These are phyloP conservation scores for Pseudeuparius sepicola DNA, from an alignment of 2,888 invertebrate species.

Conservation along the genomic window DNA sequence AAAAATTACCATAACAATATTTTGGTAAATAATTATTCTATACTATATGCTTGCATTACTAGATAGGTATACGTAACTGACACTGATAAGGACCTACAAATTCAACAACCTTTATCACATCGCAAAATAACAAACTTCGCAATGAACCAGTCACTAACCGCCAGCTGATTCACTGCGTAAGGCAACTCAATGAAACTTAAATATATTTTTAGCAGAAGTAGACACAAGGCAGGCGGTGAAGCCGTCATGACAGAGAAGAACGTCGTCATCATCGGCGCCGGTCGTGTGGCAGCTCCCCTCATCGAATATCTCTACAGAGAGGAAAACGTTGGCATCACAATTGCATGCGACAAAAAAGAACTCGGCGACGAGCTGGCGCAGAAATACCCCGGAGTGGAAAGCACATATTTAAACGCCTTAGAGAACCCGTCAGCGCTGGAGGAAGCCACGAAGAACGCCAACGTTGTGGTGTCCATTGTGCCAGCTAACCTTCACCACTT, in stretches of 20 bases:
- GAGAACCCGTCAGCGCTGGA: slow-evolving; percentile 61
- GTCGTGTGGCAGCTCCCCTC: slow-evolving; percentile 81
- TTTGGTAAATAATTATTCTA: too few relatives aligned
- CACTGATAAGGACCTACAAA: too few relatives aligned
- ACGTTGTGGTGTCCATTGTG: slow-evolving; percentile 77
- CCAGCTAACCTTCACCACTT: slow-evolving; percentile 85
- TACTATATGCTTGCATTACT: too few relatives aligned
- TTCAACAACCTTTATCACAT: too few relatives aligned
- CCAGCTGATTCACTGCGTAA: too few relatives aligned
- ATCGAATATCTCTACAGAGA: slow-evolving; percentile 89
- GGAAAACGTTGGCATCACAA: slow-evolving; percentile 67
- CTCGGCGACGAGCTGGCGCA: slow-evolving; percentile 78
- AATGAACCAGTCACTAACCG: too few relatives aligned
- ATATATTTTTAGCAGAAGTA: slow-evolving; percentile 30
- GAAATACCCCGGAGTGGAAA: slow-evolving; percentile 65
- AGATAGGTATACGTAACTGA: too few relatives aligned
- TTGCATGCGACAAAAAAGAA: slow-evolving; percentile 59
- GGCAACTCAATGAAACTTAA: too few relatives aligned
- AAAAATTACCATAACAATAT: too few relatives aligned
- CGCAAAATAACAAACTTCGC: too few relatives aligned
- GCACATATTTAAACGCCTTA: slow-evolving; percentile 66
- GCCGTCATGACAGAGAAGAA: slow-evolving; percentile 41
- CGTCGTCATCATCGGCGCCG: slow-evolving; percentile 89
- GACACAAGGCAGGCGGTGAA: slow-evolving; percentile 37
- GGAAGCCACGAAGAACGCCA: slow-evolving; percentile 60